Conservation (phyloP, 2,888 invertebrate species). For the Notocelia uddmanniana region DNA sequence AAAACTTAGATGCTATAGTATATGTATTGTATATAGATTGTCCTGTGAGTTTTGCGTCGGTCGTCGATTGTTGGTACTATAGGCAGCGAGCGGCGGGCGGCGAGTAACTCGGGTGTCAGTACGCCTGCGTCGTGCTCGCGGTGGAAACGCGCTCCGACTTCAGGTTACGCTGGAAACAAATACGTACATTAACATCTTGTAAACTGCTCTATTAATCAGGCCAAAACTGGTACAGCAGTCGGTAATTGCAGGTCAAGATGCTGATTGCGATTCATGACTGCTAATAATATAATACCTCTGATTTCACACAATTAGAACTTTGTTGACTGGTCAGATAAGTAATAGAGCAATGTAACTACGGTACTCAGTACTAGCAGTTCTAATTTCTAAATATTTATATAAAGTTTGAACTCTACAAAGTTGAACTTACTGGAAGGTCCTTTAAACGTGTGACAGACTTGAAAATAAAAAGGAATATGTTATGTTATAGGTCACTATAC, state of each 20-base stretch:
- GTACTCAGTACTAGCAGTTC: not conserved
- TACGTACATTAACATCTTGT: conserved; percentile 5
- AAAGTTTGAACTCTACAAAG: not conserved
- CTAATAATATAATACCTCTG: not conserved
- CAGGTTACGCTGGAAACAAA: conserved; percentile 72
- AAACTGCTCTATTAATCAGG: not conserved
- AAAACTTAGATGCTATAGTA: conserved; percentile 42
- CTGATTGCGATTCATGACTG: not conserved
- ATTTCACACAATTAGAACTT: not conserved
- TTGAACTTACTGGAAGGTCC: conserved; percentile 76
- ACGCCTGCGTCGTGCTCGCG: conserved; percentile 81
- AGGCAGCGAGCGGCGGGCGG: conserved; percentile 75
- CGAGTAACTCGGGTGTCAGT: conserved; percentile 75
- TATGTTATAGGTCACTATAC: not conserved
- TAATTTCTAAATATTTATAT: no score
- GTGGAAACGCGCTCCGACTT: conserved; percentile 77
- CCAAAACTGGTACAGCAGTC: not conserved
- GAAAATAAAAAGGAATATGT: conserved; percentile 60
- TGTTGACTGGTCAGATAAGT: not conserved
- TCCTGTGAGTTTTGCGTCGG: conserved; percentile 43
- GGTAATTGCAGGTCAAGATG: not conserved
- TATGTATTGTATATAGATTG: conserved; percentile 42
- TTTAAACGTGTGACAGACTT: conserved; percentile 79
- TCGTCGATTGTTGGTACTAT: conserved; percentile 58
- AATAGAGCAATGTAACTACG: not conserved